Evolutionary conservation across 2,797 vertebrate species (phyloP).

Genomic region (Ibycter americanus): DNA sequence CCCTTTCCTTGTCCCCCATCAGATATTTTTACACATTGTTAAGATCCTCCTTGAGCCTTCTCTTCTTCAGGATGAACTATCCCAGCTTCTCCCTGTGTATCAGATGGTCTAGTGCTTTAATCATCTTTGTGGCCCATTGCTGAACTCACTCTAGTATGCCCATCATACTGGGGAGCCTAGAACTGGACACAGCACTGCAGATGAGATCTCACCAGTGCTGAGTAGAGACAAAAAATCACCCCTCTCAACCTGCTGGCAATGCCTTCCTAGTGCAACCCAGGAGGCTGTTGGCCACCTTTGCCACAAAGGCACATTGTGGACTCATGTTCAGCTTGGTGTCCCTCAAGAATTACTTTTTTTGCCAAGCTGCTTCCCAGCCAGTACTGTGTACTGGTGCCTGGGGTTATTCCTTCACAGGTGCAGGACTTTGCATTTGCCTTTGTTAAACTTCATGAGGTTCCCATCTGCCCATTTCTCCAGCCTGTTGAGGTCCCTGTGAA

Average conservation of each 20-base stretch:
- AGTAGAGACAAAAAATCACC: background rate
- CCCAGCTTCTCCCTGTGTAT: no score
- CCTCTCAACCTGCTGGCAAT: background rate
- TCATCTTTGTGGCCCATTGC: background rate
- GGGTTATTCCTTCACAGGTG: no score
- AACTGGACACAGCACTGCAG: background rate
- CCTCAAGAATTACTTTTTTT: background rate
- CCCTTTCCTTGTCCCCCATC: background rate
- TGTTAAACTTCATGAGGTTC: no score
- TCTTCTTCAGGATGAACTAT: background rate
- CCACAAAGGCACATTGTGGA: fast-evolving
- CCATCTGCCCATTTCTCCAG: no score
- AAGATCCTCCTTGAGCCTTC: background rate
- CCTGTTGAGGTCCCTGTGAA: no score
- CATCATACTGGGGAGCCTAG: background rate
- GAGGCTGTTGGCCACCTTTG: background rate
- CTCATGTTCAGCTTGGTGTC: background rate
- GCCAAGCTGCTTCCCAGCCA: background rate
- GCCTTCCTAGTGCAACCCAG: background rate
- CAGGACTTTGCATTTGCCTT: no score
- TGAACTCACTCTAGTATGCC: background rate
- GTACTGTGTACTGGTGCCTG: background rate
- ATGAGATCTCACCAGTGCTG: background rate
- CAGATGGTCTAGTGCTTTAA: background rate
- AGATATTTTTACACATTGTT: background rate